A percentile compares a stretch with the other conserved stretches of the same genome.
These are phyloP conservation scores for Telenomus remus DNA, from an alignment of 1,140 invertebrate species.

Conservation along the genomic window DNA sequence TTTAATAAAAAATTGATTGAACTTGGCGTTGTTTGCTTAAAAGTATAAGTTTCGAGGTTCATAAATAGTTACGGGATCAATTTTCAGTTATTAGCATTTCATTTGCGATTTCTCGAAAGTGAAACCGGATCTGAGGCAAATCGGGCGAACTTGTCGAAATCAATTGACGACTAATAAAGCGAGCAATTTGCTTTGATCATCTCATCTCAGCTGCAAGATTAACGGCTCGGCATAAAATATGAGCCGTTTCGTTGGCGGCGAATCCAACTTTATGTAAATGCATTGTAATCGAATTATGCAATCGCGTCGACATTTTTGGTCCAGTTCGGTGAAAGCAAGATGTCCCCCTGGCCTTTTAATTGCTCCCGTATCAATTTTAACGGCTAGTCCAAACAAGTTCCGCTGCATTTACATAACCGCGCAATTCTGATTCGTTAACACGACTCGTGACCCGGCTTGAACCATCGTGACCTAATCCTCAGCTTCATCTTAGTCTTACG, in stretches of 20 bases:
- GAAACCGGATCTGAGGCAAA: slow-evolving; percentile 7
- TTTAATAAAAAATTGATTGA: too few relatives aligned
- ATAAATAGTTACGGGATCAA: slow-evolving; percentile 3
- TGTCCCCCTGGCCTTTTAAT: slow-evolving; percentile 14
- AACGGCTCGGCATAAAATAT: too few relatives aligned
- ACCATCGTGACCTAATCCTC: slow-evolving; percentile 14
- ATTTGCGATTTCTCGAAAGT: slow-evolving; percentile 14
- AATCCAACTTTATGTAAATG: too few relatives aligned
- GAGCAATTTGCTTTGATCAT: not conserved
- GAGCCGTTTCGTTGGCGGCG: too few relatives aligned
- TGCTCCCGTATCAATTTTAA: slow-evolving; percentile 18
- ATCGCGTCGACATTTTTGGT: too few relatives aligned
- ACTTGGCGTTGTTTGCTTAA: too few relatives aligned
- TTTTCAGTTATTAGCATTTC: slow-evolving; percentile 2
- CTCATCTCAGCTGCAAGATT: too few relatives aligned
- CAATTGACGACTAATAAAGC: slow-evolving; percentile 23
- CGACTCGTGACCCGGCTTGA: slow-evolving; percentile 21
- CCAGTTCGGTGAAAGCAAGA: not conserved
- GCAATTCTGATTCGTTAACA: slow-evolving; percentile 4
- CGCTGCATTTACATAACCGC: slow-evolving; percentile 35
- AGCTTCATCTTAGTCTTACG: slow-evolving; percentile 17
- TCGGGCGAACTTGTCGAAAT: slow-evolving; percentile 4
- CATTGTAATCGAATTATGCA: too few relatives aligned
- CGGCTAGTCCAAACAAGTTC: slow-evolving; percentile 19
- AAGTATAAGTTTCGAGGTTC: too few relatives aligned